Evolutionary conservation across 2,888 invertebrate genomes (phyloP).

Genomic region (Erannis defoliaria): DNA sequence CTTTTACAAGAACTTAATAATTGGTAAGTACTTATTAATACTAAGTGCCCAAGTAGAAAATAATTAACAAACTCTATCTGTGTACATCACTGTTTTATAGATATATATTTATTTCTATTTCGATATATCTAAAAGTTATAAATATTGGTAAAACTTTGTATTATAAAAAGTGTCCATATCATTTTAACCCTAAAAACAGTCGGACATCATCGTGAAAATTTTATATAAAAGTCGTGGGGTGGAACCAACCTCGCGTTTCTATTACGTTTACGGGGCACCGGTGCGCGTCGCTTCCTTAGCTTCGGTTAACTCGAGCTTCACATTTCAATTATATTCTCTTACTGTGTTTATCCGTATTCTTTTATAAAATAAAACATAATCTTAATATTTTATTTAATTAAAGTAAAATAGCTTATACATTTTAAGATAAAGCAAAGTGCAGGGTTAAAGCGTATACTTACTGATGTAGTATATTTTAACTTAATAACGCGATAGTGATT

Average conservation of each 20-base stretch:
- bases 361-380: background rate
- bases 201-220: background rate
- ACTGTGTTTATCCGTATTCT: background rate
- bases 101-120: background rate
- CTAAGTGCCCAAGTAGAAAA: too few relatives aligned
- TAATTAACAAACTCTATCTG: too few relatives aligned
- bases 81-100: background rate
- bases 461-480: too few relatives aligned
- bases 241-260: conserved; percentile 20
- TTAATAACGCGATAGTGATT: too few relatives aligned
- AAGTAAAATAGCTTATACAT: too few relatives aligned
- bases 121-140: background rate
- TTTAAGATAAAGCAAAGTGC: too few relatives aligned
- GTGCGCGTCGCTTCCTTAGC: conserved; percentile 18
- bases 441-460: too few relatives aligned
- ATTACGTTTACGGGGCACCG: conserved; percentile 17
- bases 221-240: conserved; percentile 5
- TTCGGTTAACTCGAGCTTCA: conserved; percentile 12
- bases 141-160: background rate
- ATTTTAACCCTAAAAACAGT: background rate
- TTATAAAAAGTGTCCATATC: background rate
- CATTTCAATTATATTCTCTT: conserved; percentile 12
- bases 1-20: too few relatives aligned
- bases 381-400: background rate
- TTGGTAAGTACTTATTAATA: too few relatives aligned